A percentile compares a stretch with the other conserved stretches of the same genome.
These are phyloP conservation scores for Leucoptera coffeella DNA, from an alignment of 2,888 invertebrate genomes.

Conservation along the genomic window DNA sequence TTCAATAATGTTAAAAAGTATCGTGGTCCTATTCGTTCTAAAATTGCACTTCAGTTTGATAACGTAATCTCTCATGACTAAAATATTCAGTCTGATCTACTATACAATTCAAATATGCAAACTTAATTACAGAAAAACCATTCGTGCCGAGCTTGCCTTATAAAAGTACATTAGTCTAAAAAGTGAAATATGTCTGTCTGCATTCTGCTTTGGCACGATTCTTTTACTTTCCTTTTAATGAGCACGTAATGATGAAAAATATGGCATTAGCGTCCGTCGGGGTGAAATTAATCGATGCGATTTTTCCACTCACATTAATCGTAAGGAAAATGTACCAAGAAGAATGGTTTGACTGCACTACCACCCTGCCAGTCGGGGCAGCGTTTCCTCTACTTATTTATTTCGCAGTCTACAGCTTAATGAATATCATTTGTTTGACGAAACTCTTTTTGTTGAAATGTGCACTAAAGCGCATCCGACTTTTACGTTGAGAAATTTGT, in stretches of 20 bases:
- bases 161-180: no score
- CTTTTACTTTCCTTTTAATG: slow-evolving; percentile 26
- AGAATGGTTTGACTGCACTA: no score
- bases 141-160: no score
- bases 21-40: no score
- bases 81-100: no score
- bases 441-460: neutral
- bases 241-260: slow-evolving; percentile 43
- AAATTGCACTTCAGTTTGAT: no score
- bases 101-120: no score
- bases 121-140: no score
- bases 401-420: neutral
- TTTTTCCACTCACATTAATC: slow-evolving; percentile 16
- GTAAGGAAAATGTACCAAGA: slow-evolving; percentile 5
- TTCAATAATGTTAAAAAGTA: no score
- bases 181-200: slow-evolving; percentile 6
- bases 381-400: neutral
- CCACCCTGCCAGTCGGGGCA: no score
- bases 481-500: no score
- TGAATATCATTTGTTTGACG: neutral
- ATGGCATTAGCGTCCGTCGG: slow-evolving; percentile 21
- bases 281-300: slow-evolving; percentile 21
- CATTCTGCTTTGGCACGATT: slow-evolving; percentile 14
- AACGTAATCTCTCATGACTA: no score
- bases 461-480: neutral